Conservation (phyloP, 2,113 vertebrate genomes). For the Calyptomena viridis region DNA sequence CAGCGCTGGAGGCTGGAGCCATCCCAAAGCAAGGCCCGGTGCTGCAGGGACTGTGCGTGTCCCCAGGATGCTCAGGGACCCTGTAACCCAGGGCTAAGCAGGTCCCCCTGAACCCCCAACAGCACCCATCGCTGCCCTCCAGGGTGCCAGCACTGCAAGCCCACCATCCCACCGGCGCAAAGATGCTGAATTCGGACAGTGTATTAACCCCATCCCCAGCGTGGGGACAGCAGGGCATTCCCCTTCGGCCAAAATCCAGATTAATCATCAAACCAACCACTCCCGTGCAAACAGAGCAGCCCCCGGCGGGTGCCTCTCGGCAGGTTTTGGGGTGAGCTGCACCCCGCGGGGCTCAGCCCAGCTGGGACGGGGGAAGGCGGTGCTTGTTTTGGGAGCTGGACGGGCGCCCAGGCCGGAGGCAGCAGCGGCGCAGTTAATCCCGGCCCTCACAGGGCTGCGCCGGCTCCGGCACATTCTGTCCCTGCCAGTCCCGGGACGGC, state of each 20-base stretch:
- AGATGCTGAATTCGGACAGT: neutral
- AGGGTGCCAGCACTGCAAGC: fast-evolving
- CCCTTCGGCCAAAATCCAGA: fast-evolving
- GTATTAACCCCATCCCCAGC: fast-evolving
- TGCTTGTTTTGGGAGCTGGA: slow-evolving; percentile 18
- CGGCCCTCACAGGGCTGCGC: neutral
- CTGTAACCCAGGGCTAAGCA: fast-evolving
- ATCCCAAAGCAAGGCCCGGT: neutral
- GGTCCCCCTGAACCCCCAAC: neutral
- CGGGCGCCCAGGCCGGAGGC: neutral
- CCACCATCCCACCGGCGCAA: fast-evolving
- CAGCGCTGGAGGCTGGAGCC: neutral
- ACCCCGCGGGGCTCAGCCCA: neutral
- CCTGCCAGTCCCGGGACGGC: neutral
- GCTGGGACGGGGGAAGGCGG: neutral
- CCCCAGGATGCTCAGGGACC: neutral
- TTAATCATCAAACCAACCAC: fast-evolving
- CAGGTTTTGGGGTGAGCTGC: neutral
- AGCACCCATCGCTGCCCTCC: fast-evolving
- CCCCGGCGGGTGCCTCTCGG: neutral
- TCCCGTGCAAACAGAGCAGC: neutral
- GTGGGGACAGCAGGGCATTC: fast-evolving
- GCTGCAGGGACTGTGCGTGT: fast-evolving
- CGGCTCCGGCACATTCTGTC: slow-evolving; percentile 45
- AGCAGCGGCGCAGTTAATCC: neutral